phyloP scores from a whole-genome alignment of 1,140 invertebrate genomes.

The Drosophila arizonae region DNA sequence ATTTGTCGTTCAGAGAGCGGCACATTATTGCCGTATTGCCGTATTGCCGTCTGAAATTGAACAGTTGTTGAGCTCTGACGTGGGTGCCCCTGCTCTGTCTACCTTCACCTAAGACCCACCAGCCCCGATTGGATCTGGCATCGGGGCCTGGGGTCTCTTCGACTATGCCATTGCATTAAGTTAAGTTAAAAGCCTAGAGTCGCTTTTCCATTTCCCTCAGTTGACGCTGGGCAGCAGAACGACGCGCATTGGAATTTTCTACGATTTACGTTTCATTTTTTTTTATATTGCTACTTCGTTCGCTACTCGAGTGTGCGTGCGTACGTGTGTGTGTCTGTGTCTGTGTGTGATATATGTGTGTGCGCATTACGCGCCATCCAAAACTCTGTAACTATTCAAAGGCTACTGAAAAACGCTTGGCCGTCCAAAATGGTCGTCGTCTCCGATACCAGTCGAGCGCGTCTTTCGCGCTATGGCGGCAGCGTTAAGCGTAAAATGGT shows the following conservation, averaged over 20 bases:
- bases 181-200: slow-evolving; percentile 48
- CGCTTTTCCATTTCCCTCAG: slow-evolving; percentile 68
- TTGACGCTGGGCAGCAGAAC: slow-evolving; percentile 66
- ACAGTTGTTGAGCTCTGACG: slow-evolving; percentile 8
- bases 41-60: background rate
- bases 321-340: background rate
- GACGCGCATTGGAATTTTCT: slow-evolving; percentile 38
- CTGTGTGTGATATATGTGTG: slow-evolving; percentile 1
- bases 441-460: slow-evolving; percentile 74
- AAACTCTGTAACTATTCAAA: slow-evolving; percentile 69
- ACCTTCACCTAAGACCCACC: background rate
- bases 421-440: slow-evolving; percentile 80
- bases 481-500: slow-evolving; percentile 80
- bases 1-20: background rate
- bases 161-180: slow-evolving; percentile 12
- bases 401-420: slow-evolving; percentile 61
- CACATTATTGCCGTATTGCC: too few species aligned
- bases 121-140: background rate
- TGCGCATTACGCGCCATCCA: slow-evolving; percentile 33
- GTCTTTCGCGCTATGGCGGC: slow-evolving; percentile 71
- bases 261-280: slow-evolving; percentile 5
- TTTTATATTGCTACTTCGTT: slow-evolving; percentile 1
- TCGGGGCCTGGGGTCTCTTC: background rate
- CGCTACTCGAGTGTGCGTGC: slow-evolving; percentile 4
- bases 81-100: background rate